phyloP scores from a whole-genome alignment of 2,113 vertebrate species.

The Indicator indicator region DNA sequence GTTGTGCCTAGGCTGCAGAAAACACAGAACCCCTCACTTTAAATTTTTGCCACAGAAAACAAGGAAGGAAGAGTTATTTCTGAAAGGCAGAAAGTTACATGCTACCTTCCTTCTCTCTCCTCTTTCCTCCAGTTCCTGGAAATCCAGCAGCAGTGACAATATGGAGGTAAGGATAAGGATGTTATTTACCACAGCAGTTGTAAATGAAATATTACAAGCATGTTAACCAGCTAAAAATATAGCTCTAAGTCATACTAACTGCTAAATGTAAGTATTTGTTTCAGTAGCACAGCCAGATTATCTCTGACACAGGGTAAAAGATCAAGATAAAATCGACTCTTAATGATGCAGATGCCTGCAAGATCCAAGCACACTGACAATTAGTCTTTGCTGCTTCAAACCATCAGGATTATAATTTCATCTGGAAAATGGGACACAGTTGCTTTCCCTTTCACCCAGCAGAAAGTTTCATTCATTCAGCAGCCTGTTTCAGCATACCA shows the following conservation, averaged over 20 bases:
- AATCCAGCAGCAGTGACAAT: not conserved
- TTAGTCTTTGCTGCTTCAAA: not conserved
- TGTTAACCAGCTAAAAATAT: not conserved
- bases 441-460: not conserved
- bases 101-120: not conserved
- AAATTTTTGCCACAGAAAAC: not conserved
- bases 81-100: not conserved
- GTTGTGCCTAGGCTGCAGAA: not conserved
- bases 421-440: not conserved
- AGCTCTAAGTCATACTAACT: constrained; percentile 12
- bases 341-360: not conserved
- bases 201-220: not conserved
- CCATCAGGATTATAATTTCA: not conserved
- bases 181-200: not conserved
- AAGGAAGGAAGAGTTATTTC: not conserved
- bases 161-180: not conserved
- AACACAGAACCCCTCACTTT: not conserved
- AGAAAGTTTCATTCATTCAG: not conserved
- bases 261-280: not conserved
- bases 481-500: not conserved
- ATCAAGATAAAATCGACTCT: not conserved
- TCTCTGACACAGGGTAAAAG: not conserved
- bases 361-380: not conserved
- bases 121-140: not conserved
- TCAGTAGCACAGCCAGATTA: not conserved